Evolutionary conservation across 2,797 vertebrate species (phyloP), one percentile per base, ranked within the genome.

Genomic region (Mormyrus proboscirostris): DNA sequence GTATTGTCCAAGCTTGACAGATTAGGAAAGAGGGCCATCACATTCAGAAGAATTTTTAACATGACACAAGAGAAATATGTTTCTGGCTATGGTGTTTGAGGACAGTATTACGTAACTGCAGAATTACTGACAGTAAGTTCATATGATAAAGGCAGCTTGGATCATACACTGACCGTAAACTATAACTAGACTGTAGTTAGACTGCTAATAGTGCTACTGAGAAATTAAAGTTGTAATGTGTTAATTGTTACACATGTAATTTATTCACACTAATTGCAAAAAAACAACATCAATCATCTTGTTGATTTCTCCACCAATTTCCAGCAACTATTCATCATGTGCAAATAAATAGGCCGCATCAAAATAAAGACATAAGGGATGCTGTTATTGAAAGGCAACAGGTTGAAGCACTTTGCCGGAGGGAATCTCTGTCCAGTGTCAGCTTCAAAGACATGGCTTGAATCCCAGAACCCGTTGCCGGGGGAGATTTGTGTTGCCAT

Each of bases 361-460:
- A 93, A 92, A 94, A 92, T 91, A 90, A 89, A 91, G 89, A 89
- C 89, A 88, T 29, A 57, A 88, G 88, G 88, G 88, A 90, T 90
- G 51, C 53, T 25, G 57, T 86, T 62, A 90, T 89, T 88, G 89
- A 76, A 65, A 91, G 89, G 79, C 10, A 90, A 90, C 91, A 90
- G 90, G 93, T 89, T 90, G 88, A 73, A 76, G 55, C 62, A 87
- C 91, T 93, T 93, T 94, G 92, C 93, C 90, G 88, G 90, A 86
- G 89, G 87, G 91, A 92, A 92, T 94, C 92, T 93, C 89, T 92
- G 88, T 88, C 88, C 89, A 91, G 93, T 93, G 93, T 94, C 90
- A 79, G 92, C 93, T 93, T 94, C 94, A 94, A 93, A 93, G 92
- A 90, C 90, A 93, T 93, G 92, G 89, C 92, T 90, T 88, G 12